Evolutionary conservation across 1,140 invertebrate genomes (phyloP).

Genomic region (Drosophila ercepeae): DNA sequence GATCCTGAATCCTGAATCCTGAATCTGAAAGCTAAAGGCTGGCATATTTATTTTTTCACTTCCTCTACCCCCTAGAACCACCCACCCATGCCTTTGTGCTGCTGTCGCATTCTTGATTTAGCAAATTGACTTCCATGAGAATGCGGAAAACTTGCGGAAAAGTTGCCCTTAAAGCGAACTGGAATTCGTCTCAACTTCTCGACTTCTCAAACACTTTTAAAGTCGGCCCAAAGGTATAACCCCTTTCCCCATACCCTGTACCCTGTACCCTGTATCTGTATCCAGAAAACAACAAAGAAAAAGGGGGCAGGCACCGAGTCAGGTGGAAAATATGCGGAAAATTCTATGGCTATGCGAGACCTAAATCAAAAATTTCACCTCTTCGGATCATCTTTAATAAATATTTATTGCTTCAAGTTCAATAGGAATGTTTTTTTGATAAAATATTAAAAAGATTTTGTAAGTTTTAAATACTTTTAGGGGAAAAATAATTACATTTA

Average conservation of each 20-base stretch:
- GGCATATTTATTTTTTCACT: conserved; percentile 43
- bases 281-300: neutral
- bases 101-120: conserved; percentile 54
- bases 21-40: conserved; percentile 32
- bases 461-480: too few relatives aligned
- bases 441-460: too few relatives aligned
- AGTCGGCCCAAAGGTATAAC: neutral
- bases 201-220: neutral
- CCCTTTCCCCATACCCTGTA: neutral
- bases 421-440: too few relatives aligned
- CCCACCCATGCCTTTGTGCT: conserved; percentile 5
- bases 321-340: too few relatives aligned
- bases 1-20: neutral
- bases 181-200: conserved; percentile 35
- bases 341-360: too few relatives aligned
- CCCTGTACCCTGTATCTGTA: too few relatives aligned
- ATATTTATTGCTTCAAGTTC: too few relatives aligned
- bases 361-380: too few relatives aligned
- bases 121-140: conserved; percentile 54
- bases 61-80: neutral
- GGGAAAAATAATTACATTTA: too few relatives aligned
- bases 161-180: conserved; percentile 47
- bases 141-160: conserved; percentile 45
- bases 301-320: too few relatives aligned
- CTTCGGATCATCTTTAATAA: too few relatives aligned